These are phyloP conservation scores for Dicyrtoma fusca DNA, from an alignment of 2,888 invertebrate genomes.

Conservation along the genomic window DNA sequence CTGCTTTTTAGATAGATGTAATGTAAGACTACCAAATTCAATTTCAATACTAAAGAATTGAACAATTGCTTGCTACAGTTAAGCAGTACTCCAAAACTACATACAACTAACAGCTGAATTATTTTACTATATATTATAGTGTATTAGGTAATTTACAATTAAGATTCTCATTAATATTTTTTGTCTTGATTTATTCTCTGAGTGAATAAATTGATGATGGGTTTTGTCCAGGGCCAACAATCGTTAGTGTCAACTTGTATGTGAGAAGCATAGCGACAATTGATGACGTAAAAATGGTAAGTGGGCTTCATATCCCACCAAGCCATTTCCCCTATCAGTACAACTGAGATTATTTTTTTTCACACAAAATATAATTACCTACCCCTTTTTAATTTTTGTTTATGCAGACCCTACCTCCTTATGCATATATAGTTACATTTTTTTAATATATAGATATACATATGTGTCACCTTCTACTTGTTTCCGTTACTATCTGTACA, in stretches of 20 bases:
- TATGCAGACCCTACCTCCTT: too few species aligned
- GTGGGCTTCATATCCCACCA: conserved; percentile 61
- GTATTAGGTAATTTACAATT: too few species aligned
- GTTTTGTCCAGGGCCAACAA: conserved; percentile 74
- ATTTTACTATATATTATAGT: too few species aligned
- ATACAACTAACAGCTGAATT: too few species aligned
- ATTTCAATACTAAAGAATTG: too few species aligned
- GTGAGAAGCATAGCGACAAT: conserved; percentile 97
- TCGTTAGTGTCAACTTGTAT: conserved; percentile 97
- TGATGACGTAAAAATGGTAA: conserved; percentile 99
- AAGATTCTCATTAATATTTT: not conserved
- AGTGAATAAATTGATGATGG: conserved; percentile 11
- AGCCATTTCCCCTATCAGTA: conserved; percentile 40
- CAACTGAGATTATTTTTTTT: too few species aligned
- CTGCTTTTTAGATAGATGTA: too few species aligned
- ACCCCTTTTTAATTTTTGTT: too few species aligned
- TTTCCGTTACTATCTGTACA: not conserved
- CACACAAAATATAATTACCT: too few species aligned
- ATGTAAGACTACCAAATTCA: too few species aligned
- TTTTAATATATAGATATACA: not conserved
- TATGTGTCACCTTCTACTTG: not conserved
- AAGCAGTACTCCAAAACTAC: too few species aligned
- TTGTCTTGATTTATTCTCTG: conserved; percentile 2
- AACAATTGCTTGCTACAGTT: too few species aligned
- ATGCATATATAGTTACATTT: not conserved